These are phyloP conservation scores for Himantopus leucocephalus DNA, from an alignment of 2,113 vertebrate genomes.

Conservation along the genomic window DNA sequence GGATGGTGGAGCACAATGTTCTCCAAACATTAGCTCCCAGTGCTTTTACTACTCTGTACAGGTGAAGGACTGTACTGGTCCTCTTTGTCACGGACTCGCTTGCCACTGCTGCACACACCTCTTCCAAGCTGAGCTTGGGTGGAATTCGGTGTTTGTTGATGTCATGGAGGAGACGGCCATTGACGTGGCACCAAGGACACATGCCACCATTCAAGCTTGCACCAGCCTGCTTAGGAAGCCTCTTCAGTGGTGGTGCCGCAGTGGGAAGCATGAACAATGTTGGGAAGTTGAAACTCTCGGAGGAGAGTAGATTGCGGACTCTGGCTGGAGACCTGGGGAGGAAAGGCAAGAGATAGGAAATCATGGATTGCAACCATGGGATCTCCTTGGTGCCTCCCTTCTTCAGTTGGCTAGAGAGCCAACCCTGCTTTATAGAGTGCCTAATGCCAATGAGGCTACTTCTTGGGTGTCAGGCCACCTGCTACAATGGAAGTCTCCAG, in stretches of 20 bases:
- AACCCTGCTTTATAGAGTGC: neutral
- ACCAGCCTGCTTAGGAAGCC: neutral
- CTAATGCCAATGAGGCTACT: neutral
- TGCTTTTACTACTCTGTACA: neutral
- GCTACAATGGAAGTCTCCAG: neutral
- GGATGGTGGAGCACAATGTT: neutral
- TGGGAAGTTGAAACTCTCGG: neutral
- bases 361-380: too few species aligned
- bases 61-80: neutral
- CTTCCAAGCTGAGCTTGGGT: neutral
- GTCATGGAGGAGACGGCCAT: neutral
- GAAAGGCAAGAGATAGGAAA: neutral
- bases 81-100: neutral
- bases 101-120: neutral
- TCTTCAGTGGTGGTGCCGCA: neutral
- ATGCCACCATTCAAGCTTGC: neutral
- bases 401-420: fast-evolving
- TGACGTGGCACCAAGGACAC: neutral
- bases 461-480: neutral
- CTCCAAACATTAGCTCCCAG: neutral
- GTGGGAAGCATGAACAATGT: neutral
- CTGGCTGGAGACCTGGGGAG: slow-evolving; percentile 3
- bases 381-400: neutral
- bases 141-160: neutral
- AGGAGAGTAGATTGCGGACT: neutral